These are phyloP conservation scores for Oreochromis tanganicae DNA, from an alignment of 2,113 vertebrate species.

Conservation along the genomic window DNA sequence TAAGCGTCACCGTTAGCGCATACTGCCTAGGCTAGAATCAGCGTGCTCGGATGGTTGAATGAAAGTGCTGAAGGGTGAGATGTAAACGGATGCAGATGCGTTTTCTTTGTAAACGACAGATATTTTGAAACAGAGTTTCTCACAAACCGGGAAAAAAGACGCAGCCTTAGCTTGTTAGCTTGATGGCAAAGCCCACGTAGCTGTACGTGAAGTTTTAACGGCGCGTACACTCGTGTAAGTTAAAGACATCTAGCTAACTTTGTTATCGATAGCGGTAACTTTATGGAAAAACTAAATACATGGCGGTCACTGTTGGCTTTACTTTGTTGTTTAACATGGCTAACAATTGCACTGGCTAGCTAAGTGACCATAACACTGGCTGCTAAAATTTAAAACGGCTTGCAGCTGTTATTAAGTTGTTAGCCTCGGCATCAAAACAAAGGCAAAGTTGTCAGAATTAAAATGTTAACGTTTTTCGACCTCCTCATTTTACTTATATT, in stretches of 20 bases:
- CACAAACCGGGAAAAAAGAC: accelerated
- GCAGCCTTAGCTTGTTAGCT: background rate
- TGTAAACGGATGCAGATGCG: background rate
- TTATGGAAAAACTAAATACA: background rate
- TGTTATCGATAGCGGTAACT: background rate
- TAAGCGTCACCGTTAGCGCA: background rate
- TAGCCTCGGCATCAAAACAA: background rate
- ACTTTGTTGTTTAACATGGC: background rate
- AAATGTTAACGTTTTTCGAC: background rate
- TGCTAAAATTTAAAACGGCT: background rate
- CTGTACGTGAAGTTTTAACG: slow-evolving; percentile 8
- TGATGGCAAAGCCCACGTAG: slow-evolving; percentile 6
- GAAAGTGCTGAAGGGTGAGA: background rate
- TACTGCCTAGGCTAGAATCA: slow-evolving; percentile 8
- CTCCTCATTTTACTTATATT: background rate
- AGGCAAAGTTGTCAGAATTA: background rate
- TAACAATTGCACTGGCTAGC: background rate
- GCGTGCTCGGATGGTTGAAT: background rate
- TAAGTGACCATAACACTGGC: background rate
- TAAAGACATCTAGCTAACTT: background rate
- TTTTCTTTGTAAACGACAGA: background rate
- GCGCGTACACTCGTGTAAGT: background rate
- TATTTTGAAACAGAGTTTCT: background rate
- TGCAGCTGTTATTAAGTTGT: background rate
- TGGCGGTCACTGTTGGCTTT: background rate